Evolutionary conservation across 2,797 vertebrate species (phyloP), one percentile per base, ranked within the genome.

Genomic region (Pachyuromys duprasi): DNA sequence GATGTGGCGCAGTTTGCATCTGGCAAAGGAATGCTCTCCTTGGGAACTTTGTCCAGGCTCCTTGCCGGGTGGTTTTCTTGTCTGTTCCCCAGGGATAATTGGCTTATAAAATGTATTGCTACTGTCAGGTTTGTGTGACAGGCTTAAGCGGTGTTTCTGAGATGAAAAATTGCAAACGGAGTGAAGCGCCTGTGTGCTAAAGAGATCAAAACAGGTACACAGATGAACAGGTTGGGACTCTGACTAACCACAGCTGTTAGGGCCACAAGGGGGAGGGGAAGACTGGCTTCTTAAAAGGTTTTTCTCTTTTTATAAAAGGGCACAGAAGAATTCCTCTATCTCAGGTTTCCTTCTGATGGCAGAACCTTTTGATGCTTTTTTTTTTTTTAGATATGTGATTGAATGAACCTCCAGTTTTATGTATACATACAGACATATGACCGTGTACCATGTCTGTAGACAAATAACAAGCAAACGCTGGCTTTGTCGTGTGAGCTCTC

Each of bases 1-100:
- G 82, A 78, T 95, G 93, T 97, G 96, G 96, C 95, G 95, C 31
- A 95, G 96, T 97, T 96, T 90, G 95, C 92, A 62, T 92, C 72
- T 28, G 86, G 86, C 96, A 96, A 53, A 79, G 93, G 74, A 95
- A 80, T 67, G 90, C 88, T 90, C 4, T 82, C 76, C 57, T 70
- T 79, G 79, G 92, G 90, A 95, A 97, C 94, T 97, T 97, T 75
- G 88, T 95, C 75, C 45, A 53, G 45, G 79, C 86, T 94, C 79
- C 89, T 93, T 86, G 91, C 91, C 5, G 60, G 63, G 60, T 94
- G 86, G 49, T 84, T 95, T 96, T 83, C 92, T 94, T n/a, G 33
- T 75, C 90, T 91, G n/a, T 89, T 96, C 91, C 88, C 91, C 2
- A 9, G 78, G 82, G 90, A 82, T 83, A 92, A 86, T 89, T 94